These are phyloP conservation scores for Zhuqinia jingwanae DNA, from an alignment of 2,888 invertebrate genomes.

Conservation along the genomic window DNA sequence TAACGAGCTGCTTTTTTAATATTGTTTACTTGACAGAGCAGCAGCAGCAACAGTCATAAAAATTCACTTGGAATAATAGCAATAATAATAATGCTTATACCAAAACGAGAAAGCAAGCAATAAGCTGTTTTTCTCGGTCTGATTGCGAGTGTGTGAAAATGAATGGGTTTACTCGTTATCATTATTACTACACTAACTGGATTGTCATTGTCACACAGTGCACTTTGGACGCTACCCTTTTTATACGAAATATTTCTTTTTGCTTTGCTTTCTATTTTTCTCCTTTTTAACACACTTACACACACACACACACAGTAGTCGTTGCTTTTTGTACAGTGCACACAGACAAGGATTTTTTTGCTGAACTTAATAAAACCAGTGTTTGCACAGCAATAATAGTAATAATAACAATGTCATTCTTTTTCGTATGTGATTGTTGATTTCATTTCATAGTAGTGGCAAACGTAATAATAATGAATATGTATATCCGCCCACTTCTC, in stretches of 20 bases:
- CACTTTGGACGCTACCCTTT: no score
- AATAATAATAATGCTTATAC: not conserved
- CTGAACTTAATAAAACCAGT: slow-evolving; percentile 48
- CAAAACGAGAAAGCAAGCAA: not conserved
- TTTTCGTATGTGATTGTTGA: slow-evolving; percentile 66
- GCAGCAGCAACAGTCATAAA: slow-evolving; percentile 8
- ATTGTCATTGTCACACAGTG: no score
- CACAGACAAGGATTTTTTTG: slow-evolving; percentile 48
- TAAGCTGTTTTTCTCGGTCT: not conserved
- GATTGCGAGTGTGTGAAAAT: not conserved
- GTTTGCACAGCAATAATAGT: slow-evolving; percentile 75
- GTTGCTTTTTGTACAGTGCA: no score
- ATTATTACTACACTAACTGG: not conserved
- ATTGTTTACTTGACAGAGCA: not conserved
- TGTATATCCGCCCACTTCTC: slow-evolving; percentile 78
- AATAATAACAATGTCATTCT: not conserved
- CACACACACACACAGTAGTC: no score
- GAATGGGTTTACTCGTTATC: not conserved
- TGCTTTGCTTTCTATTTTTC: not conserved
- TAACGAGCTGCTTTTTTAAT: not conserved
- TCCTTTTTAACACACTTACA: no score
- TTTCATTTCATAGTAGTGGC: no score
- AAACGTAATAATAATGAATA: not conserved
- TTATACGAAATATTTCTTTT: no score
- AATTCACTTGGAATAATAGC: not conserved